A percentile compares a stretch with the other conserved stretches of the same genome.
These are phyloP conservation scores for Xenopus tropicalis DNA, from an alignment of 2,113 vertebrate species.

Conservation along the genomic window DNA sequence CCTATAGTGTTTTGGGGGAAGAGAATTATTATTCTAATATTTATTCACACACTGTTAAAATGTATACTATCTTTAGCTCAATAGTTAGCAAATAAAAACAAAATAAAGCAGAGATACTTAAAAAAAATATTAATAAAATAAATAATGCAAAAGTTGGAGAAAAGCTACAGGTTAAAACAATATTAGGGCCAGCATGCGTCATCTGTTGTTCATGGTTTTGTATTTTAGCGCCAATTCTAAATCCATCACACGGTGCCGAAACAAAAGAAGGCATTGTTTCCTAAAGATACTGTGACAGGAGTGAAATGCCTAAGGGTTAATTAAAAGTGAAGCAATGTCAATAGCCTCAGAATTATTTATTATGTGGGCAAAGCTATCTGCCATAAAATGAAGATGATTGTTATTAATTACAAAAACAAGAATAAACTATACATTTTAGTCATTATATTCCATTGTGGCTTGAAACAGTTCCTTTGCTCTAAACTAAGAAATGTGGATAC, in stretches of 20 bases:
- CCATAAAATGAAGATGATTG: slow-evolving; percentile 1
- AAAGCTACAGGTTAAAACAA: no score
- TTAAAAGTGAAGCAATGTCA: slow-evolving; percentile 10
- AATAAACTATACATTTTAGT: not conserved
- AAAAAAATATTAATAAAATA: no score
- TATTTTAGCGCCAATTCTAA: not conserved
- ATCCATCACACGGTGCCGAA: not conserved
- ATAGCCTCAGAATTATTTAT: not conserved
- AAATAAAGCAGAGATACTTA: no score
- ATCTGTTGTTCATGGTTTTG: not conserved
- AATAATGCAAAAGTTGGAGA: no score
- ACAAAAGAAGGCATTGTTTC: not conserved
- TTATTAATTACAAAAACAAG: not conserved
- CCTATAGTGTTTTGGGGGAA: no score
- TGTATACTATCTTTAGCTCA: no score
- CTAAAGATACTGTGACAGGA: not conserved
- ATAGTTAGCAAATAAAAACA: no score
- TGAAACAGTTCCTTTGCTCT: not conserved
- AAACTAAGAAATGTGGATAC: no score
- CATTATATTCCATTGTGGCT: not conserved
- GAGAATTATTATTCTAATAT: no score
- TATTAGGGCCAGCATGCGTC: not conserved
- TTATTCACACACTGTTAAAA: no score
- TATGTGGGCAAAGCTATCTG: slow-evolving; percentile 4
- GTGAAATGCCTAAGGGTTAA: slow-evolving; percentile 10